These are phyloP conservation scores for Pongo pygmaeus DNA, from an alignment of 2,113 vertebrate genomes.

Conservation along the genomic window DNA sequence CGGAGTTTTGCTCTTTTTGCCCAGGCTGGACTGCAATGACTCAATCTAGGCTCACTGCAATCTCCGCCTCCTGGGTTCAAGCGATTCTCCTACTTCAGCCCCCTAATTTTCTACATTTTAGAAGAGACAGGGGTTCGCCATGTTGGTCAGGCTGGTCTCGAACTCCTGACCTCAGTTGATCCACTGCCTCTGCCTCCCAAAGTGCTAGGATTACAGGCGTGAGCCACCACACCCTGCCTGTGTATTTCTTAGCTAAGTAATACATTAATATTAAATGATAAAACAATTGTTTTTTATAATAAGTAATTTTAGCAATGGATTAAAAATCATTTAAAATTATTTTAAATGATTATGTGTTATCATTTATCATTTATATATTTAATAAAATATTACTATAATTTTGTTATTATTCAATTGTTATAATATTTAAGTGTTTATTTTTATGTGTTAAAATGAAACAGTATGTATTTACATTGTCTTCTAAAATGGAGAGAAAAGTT, in stretches of 20 bases:
- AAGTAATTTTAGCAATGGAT: not conserved
- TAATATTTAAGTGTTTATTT: not conserved
- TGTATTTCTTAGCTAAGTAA: not conserved
- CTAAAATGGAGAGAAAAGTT: not conserved
- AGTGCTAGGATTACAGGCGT: too few relatives aligned
- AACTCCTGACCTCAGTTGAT: too few relatives aligned
- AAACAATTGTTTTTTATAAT: not conserved
- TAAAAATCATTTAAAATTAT: not conserved
- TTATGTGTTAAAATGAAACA: not conserved
- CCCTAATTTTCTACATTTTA: too few relatives aligned
- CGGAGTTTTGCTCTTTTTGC: too few relatives aligned
- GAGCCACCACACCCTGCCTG: too few relatives aligned
- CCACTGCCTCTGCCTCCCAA: too few relatives aligned
- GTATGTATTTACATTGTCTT: not conserved
- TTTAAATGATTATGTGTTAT: not conserved
- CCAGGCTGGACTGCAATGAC: too few relatives aligned
- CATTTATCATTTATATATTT: not conserved
- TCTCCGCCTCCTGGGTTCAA: too few relatives aligned
- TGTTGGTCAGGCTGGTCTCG: too few relatives aligned
- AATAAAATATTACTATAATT: not conserved
- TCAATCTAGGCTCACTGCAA: too few relatives aligned
- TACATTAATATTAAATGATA: not conserved
- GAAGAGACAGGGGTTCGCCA: too few relatives aligned
- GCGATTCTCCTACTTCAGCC: too few relatives aligned
- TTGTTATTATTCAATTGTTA: not conserved